phyloP scores from a whole-genome alignment of 2,888 invertebrate genomes.

The Orthonychiurus folsomi region DNA sequence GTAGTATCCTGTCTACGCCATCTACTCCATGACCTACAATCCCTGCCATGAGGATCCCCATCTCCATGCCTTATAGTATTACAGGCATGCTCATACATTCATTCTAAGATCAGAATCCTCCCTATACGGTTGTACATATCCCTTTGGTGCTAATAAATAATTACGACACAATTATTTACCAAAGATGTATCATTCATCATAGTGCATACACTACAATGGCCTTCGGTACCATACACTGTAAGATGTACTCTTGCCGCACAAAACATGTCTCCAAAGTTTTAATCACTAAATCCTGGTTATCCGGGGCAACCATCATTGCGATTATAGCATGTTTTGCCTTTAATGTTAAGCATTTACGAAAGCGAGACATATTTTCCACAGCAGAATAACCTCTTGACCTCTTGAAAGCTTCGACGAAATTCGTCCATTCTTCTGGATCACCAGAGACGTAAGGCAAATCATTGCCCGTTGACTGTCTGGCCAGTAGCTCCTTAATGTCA shows the following conservation, averaged over 20 bases:
- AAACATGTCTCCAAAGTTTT: slow-evolving; percentile 16
- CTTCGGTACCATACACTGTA: slow-evolving; percentile 17
- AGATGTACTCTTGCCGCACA: slow-evolving; percentile 20
- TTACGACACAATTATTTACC: too few relatives aligned
- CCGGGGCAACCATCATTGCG: slow-evolving; percentile 13
- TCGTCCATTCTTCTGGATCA: background rate
- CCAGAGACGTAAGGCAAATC: background rate
- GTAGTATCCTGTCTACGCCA: too few relatives aligned
- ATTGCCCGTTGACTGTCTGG: background rate
- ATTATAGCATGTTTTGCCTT: slow-evolving; percentile 17
- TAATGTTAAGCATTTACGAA: slow-evolving; percentile 18
- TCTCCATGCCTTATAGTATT: too few relatives aligned
- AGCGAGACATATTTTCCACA: slow-evolving; percentile 18
- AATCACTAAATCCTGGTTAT: slow-evolving; percentile 17
- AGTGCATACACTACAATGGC: too few relatives aligned
- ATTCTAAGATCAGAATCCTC: too few relatives aligned
- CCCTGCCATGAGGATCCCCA: too few relatives aligned
- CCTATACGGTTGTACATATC: too few relatives aligned
- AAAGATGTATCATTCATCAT: too few relatives aligned
- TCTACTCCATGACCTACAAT: too few relatives aligned
- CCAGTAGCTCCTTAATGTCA: background rate
- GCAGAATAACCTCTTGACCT: slow-evolving; percentile 17
- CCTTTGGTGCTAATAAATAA: too few relatives aligned
- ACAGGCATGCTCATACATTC: too few relatives aligned
- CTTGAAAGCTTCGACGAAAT: background rate